Base-by-base conservation (phyloP, 2,113 vertebrate genomes). In the Oceanites oceanicus region DNA sequence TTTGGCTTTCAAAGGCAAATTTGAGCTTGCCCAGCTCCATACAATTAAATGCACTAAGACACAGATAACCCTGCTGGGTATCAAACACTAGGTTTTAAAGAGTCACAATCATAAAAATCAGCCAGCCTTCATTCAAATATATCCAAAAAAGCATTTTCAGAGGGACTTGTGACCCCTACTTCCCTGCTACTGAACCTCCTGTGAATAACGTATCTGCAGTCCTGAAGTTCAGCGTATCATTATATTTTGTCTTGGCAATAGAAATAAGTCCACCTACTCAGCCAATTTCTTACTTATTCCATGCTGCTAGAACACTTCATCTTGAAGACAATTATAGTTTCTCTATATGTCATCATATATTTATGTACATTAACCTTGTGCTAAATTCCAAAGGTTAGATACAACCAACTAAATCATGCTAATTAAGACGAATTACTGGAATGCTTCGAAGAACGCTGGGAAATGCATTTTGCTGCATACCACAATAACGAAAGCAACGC, bases 341-440 rank as follows among this genome's bases (percentile, higher is more conserved):
- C 66, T 92, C 59, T 61, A 27, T 67, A 63, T 88, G 95, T 92
- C 91, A 93, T 94, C 86, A 83, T 32, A 91, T 44, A 63, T 95
- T 97, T 91, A 88, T 91, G 87, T 76, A 34, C 88, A 96, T 96
- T 96, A 97, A 96, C 96, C 92, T 95, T 68, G 80, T 89, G 84
- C 80, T 93, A 80, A 81, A 95, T 96, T 88, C 66, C 42, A 96
- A 80, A 94, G 58, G 73, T 87, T 95, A 78, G 79, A 92, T 97
- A 76, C 85, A 93, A 15, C 71, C 80, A 76, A 76, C 79, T 92
- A 94, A 96, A 97, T 94, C 89, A 78, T 47, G 52, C 52, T 96
- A 96, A 97, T 97, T 97, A 95, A 95, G 95, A 97, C 36, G 21
- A 96, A 96, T 97, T 93, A 91, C 74, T 65, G 70, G 84, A 55